Evolutionary conservation across 2,113 vertebrate genomes (phyloP), one percentile per base, ranked within the genome.

Genomic region (Mastomys coucha): DNA sequence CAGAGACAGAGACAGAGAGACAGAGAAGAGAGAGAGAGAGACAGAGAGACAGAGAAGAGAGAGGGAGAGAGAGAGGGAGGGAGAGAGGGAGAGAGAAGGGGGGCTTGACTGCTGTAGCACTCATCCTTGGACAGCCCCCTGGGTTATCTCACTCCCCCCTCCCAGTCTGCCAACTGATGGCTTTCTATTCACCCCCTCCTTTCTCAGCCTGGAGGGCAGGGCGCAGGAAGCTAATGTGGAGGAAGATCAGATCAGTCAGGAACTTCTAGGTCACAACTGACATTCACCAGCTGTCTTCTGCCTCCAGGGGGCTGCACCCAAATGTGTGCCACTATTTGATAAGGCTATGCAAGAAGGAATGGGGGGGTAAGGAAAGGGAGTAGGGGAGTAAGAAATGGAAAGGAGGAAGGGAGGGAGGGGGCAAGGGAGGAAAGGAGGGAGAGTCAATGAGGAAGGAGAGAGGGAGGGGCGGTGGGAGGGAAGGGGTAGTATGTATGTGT

Each of bases 321-420:
- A 28, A 45, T 0, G 0, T 0, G 0, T 16, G 75, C 60, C 78
- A 60, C 22, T 8, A 7, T 24, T 49, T n/a, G 51, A 11, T 13
- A 33, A 67, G 13, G 51, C 63, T 69, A 14, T n/a, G 49, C 56
- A 78, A 70, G 39, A 19, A 51, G 31, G 36, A 31, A 80, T 4
- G 22, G 28, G 49, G 39, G 3, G 26, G 6, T 19, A 56, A 11
- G 72, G 39, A 75, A 36, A 12, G 22, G 19, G 8, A 11, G 4
- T 24, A 9, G 11, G 22, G 39, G n/a, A 42, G 16, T 39, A 11
- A 24, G 39, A 22, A 10, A 39, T 0, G 6, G 7, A 31, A 39
- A n/a, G 17, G 17, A n/a, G 26, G 69, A 6, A n/a, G 16, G 14
- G 67, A 16, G 67, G 28, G 67, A 72, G 36, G 53, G 2, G 39